Evolutionary conservation across 2,888 invertebrate genomes (phyloP).

Genomic region (Uloborus plumipes): DNA sequence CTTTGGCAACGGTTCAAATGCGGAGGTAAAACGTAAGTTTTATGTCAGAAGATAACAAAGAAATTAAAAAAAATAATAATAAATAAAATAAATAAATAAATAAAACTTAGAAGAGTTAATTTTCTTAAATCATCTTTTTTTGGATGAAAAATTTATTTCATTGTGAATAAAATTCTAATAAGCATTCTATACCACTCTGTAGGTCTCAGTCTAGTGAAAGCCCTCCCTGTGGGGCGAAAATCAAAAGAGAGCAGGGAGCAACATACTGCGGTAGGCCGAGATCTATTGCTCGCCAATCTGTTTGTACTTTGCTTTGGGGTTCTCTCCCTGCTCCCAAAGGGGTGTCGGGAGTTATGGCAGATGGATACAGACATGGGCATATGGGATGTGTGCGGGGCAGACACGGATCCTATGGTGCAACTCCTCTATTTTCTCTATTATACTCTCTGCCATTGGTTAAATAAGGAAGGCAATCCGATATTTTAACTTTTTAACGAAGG

Average conservation of each 20-base stretch:
- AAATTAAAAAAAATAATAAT: too few species aligned
- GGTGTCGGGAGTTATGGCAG: conserved; percentile 30
- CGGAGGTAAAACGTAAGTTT: too few species aligned
- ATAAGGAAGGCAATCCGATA: conserved; percentile 19
- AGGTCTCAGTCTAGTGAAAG: too few species aligned
- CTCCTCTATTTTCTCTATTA: conserved; percentile 12
- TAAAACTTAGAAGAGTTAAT: too few species aligned
- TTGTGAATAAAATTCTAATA: too few species aligned
- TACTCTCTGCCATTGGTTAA: neutral
- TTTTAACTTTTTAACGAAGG: neutral
- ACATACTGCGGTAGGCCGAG: conserved; percentile 47
- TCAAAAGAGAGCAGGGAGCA: neutral
- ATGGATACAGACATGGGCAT: conserved; percentile 41
- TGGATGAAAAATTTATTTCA: too few species aligned
- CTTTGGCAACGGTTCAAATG: too few species aligned
- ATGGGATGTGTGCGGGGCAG: conserved; percentile 38
- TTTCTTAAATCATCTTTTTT: too few species aligned
- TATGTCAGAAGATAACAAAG: too few species aligned
- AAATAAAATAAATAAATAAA: too few species aligned
- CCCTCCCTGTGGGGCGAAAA: too few species aligned
- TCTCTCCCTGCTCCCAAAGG: neutral
- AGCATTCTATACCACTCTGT: too few species aligned
- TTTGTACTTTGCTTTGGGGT: conserved; percentile 19
- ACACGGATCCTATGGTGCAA: conserved; percentile 24
- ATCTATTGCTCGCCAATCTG: conserved; percentile 58